Evolutionary conservation across 35 echinoderm and acorn worm species (phyloP).

Genomic region (Anneissia japonica): DNA sequence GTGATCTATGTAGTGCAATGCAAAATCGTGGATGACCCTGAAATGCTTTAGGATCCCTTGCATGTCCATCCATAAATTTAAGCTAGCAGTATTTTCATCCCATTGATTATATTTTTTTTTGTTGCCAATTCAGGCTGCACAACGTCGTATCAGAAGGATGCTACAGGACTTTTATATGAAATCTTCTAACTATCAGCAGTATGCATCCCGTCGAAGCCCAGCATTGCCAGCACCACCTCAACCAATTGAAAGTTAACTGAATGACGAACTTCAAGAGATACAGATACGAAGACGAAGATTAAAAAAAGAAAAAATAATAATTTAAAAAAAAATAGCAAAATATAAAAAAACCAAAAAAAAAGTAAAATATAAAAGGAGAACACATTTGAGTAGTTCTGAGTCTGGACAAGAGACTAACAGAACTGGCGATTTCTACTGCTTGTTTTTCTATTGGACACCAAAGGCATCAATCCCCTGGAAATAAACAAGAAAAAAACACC

Average conservation of each 20-base stretch:
- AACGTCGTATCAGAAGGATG: conserved; percentile 56
- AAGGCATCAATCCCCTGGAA: background rate
- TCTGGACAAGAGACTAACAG: background rate
- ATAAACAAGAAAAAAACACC: background rate
- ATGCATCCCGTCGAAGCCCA: background rate
- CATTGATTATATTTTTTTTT: no score
- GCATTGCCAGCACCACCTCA: background rate
- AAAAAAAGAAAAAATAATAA: background rate
- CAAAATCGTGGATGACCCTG: no score
- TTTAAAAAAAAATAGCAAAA: background rate
- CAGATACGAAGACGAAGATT: background rate
- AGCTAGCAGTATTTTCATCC: no score
- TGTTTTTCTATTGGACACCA: background rate
- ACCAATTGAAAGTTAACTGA: background rate
- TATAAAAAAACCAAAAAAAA: background rate
- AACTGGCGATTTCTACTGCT: background rate
- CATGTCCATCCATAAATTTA: no score
- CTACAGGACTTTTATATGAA: conserved; percentile 33
- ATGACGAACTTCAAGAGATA: background rate
- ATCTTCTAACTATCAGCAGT: background rate
- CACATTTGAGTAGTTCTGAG: background rate
- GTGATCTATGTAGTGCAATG: no score
- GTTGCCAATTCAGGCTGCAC: conserved; percentile 58
- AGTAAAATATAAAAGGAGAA: background rate
- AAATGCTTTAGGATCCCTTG: no score